phyloP scores from a whole-genome alignment of 2,113 vertebrate species.

The Madoqua kirkii region DNA sequence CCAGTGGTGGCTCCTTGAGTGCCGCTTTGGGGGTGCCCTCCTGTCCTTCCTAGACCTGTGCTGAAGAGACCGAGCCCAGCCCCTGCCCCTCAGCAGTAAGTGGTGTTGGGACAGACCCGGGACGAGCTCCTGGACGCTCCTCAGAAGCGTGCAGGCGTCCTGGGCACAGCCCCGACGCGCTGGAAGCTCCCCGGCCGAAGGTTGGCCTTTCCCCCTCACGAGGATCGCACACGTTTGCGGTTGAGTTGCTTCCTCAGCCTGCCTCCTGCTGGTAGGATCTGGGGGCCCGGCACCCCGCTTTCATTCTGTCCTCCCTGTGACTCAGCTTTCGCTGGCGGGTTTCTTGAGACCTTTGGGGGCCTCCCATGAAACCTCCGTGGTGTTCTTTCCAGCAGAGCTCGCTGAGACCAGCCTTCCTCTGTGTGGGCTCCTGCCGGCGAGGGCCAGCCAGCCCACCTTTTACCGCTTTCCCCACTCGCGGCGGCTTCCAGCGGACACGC shows the following conservation, averaged over 20 bases:
- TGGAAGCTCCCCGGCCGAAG: accelerated
- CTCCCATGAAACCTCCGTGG: neutral
- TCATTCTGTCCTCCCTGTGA: no score
- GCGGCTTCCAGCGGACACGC: neutral
- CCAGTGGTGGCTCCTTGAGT: accelerated
- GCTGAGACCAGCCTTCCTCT: neutral
- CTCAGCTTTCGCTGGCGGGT: neutral
- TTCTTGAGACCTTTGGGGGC: neutral
- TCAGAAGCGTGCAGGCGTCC: accelerated
- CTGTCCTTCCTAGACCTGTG: no score
- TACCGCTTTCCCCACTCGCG: accelerated
- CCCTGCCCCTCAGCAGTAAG: no score
- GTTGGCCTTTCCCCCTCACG: no score
- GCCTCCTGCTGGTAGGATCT: neutral
- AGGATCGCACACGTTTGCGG: accelerated
- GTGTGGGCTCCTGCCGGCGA: neutral
- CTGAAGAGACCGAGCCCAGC: accelerated
- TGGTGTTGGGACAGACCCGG: accelerated
- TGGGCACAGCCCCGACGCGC: accelerated
- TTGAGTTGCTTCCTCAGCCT: neutral
- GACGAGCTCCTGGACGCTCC: accelerated
- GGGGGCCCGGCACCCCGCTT: neutral
- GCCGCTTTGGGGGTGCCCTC: no score
- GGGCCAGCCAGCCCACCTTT: accelerated
- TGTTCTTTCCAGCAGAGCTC: neutral